Evolutionary conservation across 2,797 vertebrate species (phyloP).

Genomic region (Cirrhinus mrigala): DNA sequence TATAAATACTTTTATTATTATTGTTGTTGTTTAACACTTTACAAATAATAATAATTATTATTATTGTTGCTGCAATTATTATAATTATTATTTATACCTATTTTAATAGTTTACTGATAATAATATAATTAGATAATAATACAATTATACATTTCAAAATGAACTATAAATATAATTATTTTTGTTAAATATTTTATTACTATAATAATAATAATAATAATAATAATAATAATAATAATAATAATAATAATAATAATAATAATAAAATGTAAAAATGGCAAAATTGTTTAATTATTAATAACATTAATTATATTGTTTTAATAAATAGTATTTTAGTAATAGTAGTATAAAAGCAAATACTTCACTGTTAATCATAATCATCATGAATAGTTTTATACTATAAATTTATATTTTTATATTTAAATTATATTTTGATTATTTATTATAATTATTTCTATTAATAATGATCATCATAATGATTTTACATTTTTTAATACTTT

Average conservation of each 20-base stretch:
- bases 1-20: too few species aligned
- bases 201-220: neutral
- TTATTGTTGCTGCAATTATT: neutral
- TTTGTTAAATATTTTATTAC: too few species aligned
- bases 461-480: too few species aligned
- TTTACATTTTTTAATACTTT: neutral
- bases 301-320: neutral
- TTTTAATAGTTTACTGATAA: neutral
- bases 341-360: too few species aligned
- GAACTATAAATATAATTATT: neutral
- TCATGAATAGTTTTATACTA: neutral
- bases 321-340: neutral
- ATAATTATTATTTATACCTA: neutral
- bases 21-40: neutral
- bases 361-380: neutral
- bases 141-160: too few species aligned
- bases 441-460: neutral
- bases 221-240: neutral
- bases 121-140: too few species aligned
- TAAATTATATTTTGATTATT: neutral
- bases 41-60: neutral
- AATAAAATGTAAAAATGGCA: too few species aligned
- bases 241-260: neutral
- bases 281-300: neutral
- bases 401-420: too few species aligned